phyloP scores from a whole-genome alignment of 2,113 vertebrate genomes.

The Microcebus griseorufus region DNA sequence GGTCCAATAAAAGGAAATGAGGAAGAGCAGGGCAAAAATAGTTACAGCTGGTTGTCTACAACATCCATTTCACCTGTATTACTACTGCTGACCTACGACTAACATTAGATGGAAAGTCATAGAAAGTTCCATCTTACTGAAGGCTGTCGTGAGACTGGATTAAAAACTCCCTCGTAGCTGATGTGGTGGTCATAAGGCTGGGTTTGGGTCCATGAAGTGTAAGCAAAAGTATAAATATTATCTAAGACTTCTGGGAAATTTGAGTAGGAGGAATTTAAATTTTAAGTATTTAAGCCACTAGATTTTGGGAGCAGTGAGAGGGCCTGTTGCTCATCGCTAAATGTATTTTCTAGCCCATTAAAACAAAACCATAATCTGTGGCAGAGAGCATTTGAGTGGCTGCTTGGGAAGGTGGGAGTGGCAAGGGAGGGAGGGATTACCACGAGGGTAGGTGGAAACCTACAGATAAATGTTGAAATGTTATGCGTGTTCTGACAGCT shows the following conservation, averaged over 20 bases:
- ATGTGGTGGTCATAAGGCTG: not conserved
- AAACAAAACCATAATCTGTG: not conserved
- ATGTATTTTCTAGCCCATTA: not conserved
- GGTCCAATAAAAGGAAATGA: not conserved
- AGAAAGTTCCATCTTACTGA: not conserved
- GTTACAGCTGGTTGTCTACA: not conserved
- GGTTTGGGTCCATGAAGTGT: not conserved
- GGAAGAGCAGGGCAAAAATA: not conserved
- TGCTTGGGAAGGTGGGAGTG: not conserved
- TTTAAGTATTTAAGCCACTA: not conserved
- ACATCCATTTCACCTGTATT: not conserved
- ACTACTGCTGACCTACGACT: too few relatives aligned
- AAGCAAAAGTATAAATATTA: not conserved
- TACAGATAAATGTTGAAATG: too few relatives aligned
- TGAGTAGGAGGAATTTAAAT: not conserved
- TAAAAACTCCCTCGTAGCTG: not conserved
- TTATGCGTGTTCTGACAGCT: too few relatives aligned
- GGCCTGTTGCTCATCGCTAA: not conserved
- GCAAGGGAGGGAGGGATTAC: too few relatives aligned
- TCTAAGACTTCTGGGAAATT: not conserved
- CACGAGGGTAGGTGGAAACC: not conserved
- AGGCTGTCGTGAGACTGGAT: not conserved
- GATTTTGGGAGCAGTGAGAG: not conserved
- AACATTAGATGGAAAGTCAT: not conserved
- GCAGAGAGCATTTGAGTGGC: not conserved